Base-by-base conservation (phyloP, 2,888 invertebrate genomes). In the Aspidapion aeneum region DNA sequence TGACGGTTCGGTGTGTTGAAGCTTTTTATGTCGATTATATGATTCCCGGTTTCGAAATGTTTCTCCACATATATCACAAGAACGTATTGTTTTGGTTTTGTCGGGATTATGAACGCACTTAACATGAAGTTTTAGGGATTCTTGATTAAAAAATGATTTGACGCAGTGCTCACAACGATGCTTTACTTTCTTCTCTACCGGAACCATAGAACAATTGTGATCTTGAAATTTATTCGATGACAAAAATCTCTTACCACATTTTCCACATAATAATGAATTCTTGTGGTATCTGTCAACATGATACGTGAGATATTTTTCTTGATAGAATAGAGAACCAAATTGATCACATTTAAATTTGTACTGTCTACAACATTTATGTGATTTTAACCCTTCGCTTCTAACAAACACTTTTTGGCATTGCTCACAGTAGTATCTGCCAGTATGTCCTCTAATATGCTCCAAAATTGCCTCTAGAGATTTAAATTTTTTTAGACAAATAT, bases 361-460 rank as follows among this genome's bases (percentile, higher is more conserved):
- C 57, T 69, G 67, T 20, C 68, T 59, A 21, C 71, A 73, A 68
- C 81, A 81, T 48, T 73, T 66, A 68, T 80, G 78, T 17, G 74
- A 68, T 55, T 74, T 67, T 57, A 81, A 72, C 68, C 77, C 80
- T 72, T 83, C 82, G 64, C 79, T 78, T 49, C 82, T 74, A 21
- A 79, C 76, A 73, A 82, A 83, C 55, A 82, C 81, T 67, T 77
- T 78, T 61, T 77, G 71, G 66, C 82, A 83, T 18, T 75, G 67
- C 7, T 72, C 65, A 70, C 85, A 85, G 52, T 79, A 77, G 70
- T 80, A 82, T 64, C 81, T 80, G 1, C 82, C 83, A 2, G 82
- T 81, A 69, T 86, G 85, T 61, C 79, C 79, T 21, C 79, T 78
- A 68, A 85, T 77, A 72, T 86, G 86, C n/a, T 68, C 62, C 20